phyloP scores from a whole-genome alignment of 2,113 vertebrate species.

The Psammodynastes pulverulentus region DNA sequence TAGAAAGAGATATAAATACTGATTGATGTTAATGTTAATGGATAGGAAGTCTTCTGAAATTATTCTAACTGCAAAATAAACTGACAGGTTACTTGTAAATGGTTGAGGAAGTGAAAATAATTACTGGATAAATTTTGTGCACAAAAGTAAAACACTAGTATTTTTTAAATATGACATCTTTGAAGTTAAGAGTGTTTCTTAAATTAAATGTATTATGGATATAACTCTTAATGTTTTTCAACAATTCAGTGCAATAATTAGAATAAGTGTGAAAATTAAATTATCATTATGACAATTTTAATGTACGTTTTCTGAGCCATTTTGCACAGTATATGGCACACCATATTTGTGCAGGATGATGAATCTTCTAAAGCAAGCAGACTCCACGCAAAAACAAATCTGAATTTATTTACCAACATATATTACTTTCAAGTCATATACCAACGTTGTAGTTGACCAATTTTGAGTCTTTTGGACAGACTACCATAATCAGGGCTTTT shows the following conservation, averaged over 20 bases:
- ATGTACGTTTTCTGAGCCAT: constrained; percentile 4
- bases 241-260: constrained; percentile 15
- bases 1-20: not conserved
- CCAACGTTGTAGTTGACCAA: constrained; percentile 2
- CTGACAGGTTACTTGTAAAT: not conserved
- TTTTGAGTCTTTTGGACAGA: not conserved
- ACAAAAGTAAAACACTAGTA: not conserved
- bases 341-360: not conserved
- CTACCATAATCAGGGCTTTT: no score
- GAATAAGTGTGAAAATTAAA: constrained; percentile 10
- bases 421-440: constrained; percentile 4
- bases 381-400: constrained; percentile 14
- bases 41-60: not conserved
- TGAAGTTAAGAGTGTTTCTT: not conserved
- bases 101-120: not conserved
- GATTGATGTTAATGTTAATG: not conserved
- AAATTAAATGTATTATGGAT: not conserved
- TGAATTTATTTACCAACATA: constrained; percentile 14
- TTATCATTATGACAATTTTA: constrained; percentile 5
- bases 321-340: not conserved
- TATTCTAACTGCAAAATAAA: not conserved
- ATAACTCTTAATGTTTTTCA: constrained; percentile 9
- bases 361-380: constrained; percentile 22
- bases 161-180: not conserved
- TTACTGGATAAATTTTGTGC: not conserved